Percentiles rank a stretch among this genome's conserved stretches.
Conservation (phyloP, 2,888 invertebrate species). For the Colostygia pectinataria region DNA sequence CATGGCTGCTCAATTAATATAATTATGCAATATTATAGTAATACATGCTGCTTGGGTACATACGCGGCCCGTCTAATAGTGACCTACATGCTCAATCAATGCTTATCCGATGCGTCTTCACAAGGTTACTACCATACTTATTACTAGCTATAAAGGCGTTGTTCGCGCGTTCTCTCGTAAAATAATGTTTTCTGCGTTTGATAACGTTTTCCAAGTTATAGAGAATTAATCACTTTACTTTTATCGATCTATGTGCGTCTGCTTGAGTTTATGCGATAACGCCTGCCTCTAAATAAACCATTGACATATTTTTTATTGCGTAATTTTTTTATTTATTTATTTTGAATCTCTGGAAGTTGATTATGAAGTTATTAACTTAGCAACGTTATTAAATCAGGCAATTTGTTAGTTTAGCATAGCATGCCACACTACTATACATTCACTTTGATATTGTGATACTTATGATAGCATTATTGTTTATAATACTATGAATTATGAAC, state of each 20-base stretch:
- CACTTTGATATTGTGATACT: too few relatives aligned
- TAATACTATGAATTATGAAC: too few relatives aligned
- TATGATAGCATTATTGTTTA: too few relatives aligned
- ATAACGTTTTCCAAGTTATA: background rate
- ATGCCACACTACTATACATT: too few relatives aligned
- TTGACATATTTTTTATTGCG: conserved; percentile 8
- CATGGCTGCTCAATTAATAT: conserved; percentile 28
- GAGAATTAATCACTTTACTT: conserved; percentile 9
- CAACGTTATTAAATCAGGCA: background rate
- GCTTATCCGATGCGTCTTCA: conserved; percentile 28
- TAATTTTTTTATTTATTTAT: conserved; percentile 4
- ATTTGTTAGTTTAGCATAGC: background rate
- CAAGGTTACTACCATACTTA: conserved; percentile 25
- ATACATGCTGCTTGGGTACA: conserved; percentile 27
- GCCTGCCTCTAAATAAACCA: conserved; percentile 5
- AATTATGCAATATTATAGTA: conserved; percentile 31
- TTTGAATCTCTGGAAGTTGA: conserved; percentile 2
- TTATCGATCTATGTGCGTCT: conserved; percentile 8
- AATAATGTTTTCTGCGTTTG: background rate
- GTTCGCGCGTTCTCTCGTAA: background rate
- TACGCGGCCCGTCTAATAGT: conserved; percentile 30
- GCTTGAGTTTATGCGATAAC: conserved; percentile 6
- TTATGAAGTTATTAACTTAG: background rate
- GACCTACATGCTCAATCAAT: conserved; percentile 42
- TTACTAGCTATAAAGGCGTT: background rate